phyloP scores from a whole-genome alignment of 1,140 invertebrate species.

The Tetraneura akinire region DNA sequence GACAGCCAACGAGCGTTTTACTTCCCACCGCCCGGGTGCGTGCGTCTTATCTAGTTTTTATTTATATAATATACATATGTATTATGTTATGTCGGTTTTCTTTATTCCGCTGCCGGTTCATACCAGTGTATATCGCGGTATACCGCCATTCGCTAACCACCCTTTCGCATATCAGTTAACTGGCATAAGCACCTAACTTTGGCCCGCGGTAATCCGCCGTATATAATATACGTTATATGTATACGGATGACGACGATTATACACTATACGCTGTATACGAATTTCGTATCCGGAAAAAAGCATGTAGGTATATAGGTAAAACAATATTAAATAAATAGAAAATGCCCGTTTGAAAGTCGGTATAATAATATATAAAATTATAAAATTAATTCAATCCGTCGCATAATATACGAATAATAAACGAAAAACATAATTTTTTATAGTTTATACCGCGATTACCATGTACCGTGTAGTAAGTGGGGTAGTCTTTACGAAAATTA shows the following conservation, averaged over 20 bases:
- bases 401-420: too few species aligned
- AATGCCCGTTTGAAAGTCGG: neutral
- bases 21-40: neutral
- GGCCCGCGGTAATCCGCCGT: too few species aligned
- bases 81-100: neutral
- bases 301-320: neutral
- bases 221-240: neutral
- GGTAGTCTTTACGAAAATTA: too few species aligned
- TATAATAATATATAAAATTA: too few species aligned
- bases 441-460: too few species aligned
- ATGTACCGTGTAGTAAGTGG: neutral
- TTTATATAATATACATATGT: too few species aligned
- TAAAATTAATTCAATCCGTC: too few species aligned
- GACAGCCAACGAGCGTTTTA: neutral
- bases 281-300: slow-evolving; percentile 18
- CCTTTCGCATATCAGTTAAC: too few species aligned
- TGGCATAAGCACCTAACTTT: too few species aligned
- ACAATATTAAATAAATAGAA: neutral
- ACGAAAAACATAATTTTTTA: too few species aligned
- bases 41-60: slow-evolving; percentile 56
- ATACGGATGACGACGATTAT: neutral
- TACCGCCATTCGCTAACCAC: too few species aligned
- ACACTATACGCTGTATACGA: neutral
- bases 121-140: too few species aligned
- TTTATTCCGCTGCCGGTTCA: slow-evolving; percentile 51